Conservation (phyloP, 2,888 invertebrate genomes). For the Amaurobius ferox region DNA sequence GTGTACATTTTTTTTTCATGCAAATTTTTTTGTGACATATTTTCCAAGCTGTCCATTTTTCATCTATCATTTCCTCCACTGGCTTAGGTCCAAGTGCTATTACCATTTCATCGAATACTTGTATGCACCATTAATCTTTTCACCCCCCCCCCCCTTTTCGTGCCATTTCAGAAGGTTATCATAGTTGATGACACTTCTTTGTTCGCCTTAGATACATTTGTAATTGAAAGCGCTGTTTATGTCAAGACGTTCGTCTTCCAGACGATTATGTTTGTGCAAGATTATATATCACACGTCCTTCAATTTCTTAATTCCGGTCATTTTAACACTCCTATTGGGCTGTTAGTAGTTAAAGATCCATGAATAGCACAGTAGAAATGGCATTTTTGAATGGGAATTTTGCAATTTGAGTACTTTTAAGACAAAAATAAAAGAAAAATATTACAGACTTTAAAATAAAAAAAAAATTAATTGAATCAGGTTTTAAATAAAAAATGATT, state of each 20-base stretch:
- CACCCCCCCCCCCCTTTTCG: neutral
- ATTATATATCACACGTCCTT: neutral
- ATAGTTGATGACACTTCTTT: constrained; percentile 12
- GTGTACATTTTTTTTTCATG: neutral
- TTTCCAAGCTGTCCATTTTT: constrained; percentile 7
- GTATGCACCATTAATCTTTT: constrained; percentile 15
- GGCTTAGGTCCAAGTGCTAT: neutral
- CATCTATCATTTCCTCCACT: neutral
- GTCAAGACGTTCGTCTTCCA: neutral
- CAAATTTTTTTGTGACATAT: constrained; percentile 6
- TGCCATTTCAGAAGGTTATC: constrained; percentile 9
- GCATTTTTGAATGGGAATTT: neutral
- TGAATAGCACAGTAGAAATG: neutral
- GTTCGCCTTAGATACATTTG: constrained; percentile 1
- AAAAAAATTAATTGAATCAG: no score
- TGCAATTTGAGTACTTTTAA: neutral
- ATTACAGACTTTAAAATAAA: no score
- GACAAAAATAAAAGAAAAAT: no score
- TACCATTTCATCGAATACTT: neutral
- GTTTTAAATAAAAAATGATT: no score
- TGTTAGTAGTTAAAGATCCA: neutral
- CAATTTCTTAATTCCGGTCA: constrained; percentile 9
- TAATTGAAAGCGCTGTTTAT: constrained; percentile 3
- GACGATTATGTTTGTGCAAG: neutral
- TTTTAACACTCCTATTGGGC: neutral